Base-by-base conservation (phyloP, 2,888 invertebrate genomes). In the Stenodera caucasica region DNA sequence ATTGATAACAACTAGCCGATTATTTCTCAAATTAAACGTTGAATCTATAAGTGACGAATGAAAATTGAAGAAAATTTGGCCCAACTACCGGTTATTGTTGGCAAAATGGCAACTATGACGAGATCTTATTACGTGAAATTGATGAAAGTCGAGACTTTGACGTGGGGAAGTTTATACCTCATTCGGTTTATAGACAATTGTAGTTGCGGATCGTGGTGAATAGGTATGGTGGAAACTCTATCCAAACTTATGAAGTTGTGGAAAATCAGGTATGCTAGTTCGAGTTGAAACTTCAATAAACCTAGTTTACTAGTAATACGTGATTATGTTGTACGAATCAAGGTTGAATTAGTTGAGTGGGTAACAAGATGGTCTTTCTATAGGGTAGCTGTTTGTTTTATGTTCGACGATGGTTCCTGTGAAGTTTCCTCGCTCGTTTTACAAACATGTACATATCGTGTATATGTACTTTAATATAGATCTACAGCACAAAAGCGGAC, bases 241-340 rank as follows among this genome's bases (percentile, higher is more conserved):
- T 45, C 45, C 12, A 21, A 45, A 45, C 21, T 45, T 45, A 9
- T 45, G 21, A 23, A 45, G 21, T 45, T 45, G 45, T 1, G 2
- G 45, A 23, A 9, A n/a, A 12, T 23, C 18, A 40, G 18, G 32
- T n/a, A 35, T 35, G 8, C 6, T 8, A 14, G n/a, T 23, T 45
- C 23, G 12, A 12, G 21, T 21, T 45, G 23, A 23, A 45, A 45
- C 45, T 45, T 45, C 45, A 23, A 45, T 45, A 23, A 45, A 45
- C 45, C 45, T 12, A 23, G 12, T 45, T 12, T 45, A 23, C 12
- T 23, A 18, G 45, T 45, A 45, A 18, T 45, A 45, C 23, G 45
- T 45, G 45, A 45, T 45, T 23, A 45, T 23, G 23, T 45, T 45
- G 12, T 45, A 45, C 5, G 45, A 45, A 45, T 45, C 45, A 45